Conservation (phyloP, 2,888 invertebrate genomes). For the Eugnorisma glareosa region DNA sequence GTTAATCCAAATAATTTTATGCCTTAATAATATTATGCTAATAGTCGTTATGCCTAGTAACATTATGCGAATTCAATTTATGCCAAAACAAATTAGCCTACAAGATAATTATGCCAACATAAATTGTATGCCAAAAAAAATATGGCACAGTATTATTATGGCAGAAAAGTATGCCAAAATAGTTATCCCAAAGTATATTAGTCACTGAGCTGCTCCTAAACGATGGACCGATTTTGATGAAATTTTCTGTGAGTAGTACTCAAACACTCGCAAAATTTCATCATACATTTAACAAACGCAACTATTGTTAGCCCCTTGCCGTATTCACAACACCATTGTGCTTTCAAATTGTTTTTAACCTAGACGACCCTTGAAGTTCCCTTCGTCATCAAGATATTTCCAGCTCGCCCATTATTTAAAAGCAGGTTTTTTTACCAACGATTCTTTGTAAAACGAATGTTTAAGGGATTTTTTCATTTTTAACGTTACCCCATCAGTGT, state of each 20-base stretch:
- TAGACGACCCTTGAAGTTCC: background rate
- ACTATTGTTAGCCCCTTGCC: background rate
- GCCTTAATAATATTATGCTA: too few species aligned
- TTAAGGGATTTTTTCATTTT: slow-evolving; percentile 30
- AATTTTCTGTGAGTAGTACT: background rate
- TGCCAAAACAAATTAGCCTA: too few species aligned
- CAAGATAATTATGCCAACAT: too few species aligned
- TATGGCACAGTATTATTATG: too few species aligned
- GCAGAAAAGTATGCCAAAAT: too few species aligned
- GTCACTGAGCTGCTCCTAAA: background rate
- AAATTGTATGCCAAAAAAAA: too few species aligned
- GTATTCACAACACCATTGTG: background rate
- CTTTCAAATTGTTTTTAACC: background rate
- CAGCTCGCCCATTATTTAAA: too few species aligned
- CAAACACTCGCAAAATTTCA: background rate
- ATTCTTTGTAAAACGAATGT: slow-evolving; percentile 2
- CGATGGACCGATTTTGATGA: background rate
- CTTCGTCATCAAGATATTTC: too few species aligned
- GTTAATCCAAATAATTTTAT: too few species aligned
- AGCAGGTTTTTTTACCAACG: background rate
- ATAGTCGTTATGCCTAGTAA: too few species aligned
- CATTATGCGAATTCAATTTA: too few species aligned
- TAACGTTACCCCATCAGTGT: slow-evolving; percentile 31
- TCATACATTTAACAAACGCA: background rate
- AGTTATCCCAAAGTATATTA: too few species aligned